Evolutionary conservation across 2,113 vertebrate species (phyloP), one percentile per base, ranked within the genome.

Genomic region (Conger conger): DNA sequence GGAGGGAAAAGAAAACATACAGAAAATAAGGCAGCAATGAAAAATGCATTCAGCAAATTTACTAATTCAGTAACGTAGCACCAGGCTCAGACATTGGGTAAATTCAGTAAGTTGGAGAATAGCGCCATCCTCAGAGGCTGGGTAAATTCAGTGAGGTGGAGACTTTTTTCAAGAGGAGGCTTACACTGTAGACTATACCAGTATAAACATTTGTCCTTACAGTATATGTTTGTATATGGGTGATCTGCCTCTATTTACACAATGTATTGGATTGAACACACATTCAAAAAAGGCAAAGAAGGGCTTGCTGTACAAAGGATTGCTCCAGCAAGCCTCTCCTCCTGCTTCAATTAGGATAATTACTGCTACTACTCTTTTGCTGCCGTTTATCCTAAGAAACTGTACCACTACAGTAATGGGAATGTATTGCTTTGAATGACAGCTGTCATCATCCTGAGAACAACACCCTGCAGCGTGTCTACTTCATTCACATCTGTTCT

Each of bases 341-440:
- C 76, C 36, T 15, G 5, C 76, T 36, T 76, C 36, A 20, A 23
- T 38, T 37, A 38, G 35, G n/a, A 37, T 78, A 78, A 78, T 78
- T 78, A 78, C 76, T 78, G 76, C 76, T 78, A 78, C 76, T 78
- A 36, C 76, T 38, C 76, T 36, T 78, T 30, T 18, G 8, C 36
- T 15, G 36, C 68, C 30, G 68, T 73, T 23, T 73, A 73, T 33
- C 68, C 9, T 73, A n/a, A 33, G 68, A 73, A 33, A 33, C 27
- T 63, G 57, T 20, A 27, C 57, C 57, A 63, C 18, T 27, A 63
- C 57, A 63, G 57, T 20, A 63, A 63, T 20, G 4, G 57, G 57
- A 7, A 27, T 20, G 23, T 63, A 63, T 63, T 63, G 3, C 20
- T 23, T 20, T 63, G 23, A 63, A 63, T 63, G 57, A 63, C 57